Conservation (phyloP, 2,113 vertebrate species). For the Vulpes ferrilata region DNA sequence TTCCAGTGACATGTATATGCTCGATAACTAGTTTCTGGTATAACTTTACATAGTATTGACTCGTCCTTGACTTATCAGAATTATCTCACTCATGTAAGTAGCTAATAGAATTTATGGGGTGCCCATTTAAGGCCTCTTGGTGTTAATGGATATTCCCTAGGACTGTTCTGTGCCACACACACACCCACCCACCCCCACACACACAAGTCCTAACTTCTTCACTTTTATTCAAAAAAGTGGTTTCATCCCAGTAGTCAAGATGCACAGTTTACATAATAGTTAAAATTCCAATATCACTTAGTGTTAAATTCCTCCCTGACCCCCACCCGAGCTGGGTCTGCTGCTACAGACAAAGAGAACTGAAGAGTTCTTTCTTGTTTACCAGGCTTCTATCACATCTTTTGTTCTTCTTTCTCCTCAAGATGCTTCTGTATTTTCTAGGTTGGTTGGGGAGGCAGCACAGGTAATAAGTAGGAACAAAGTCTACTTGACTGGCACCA, state of each 20-base stretch:
- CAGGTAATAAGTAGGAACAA: background rate
- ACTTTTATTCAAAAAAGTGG: background rate
- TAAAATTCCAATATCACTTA: background rate
- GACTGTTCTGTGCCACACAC: background rate
- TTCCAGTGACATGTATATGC: background rate
- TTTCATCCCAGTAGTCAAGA: background rate
- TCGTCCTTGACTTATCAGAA: background rate
- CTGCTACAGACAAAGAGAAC: background rate
- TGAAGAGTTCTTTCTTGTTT: background rate
- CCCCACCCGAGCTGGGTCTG: fast-evolving
- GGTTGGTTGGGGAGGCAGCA: background rate
- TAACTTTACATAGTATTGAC: background rate
- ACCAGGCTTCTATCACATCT: background rate
- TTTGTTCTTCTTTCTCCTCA: background rate
- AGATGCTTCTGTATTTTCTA: background rate
- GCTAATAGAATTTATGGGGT: background rate
- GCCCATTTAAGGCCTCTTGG: background rate
- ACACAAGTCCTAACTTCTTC: background rate
- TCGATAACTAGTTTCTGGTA: background rate
- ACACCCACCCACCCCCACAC: background rate
- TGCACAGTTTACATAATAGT: background rate
- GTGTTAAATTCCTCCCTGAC: background rate
- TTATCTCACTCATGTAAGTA: background rate
- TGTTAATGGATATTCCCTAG: background rate
- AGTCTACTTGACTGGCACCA: background rate